Evolutionary conservation across 2,888 invertebrate species (phyloP).

Genomic region (Meiosimyza decipiens): DNA sequence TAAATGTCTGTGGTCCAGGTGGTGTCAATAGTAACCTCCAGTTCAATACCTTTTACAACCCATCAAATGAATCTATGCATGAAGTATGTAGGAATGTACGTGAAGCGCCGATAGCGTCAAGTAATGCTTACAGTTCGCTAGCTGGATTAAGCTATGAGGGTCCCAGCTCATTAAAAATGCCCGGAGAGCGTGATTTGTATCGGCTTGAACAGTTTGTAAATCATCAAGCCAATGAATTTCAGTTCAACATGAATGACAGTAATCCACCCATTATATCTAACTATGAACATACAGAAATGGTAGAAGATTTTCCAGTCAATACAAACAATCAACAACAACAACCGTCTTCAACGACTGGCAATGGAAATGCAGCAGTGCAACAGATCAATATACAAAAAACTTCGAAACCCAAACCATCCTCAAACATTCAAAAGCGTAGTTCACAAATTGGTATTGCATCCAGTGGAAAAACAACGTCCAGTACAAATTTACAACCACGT

Average conservation of each 20-base stretch:
- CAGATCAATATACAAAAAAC: slow-evolving; percentile 53
- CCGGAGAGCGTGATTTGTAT: slow-evolving; percentile 60
- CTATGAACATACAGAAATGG: slow-evolving; percentile 64
- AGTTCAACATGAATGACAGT: slow-evolving; percentile 60
- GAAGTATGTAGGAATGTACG: slow-evolving; percentile 29
- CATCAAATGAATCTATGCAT: slow-evolving; percentile 29
- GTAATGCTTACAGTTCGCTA: slow-evolving; percentile 46
- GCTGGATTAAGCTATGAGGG: slow-evolving; percentile 53
- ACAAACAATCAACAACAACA: slow-evolving; percentile 53
- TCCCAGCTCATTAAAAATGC: slow-evolving; percentile 61
- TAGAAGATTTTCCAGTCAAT: slow-evolving; percentile 66
- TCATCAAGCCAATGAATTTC: slow-evolving; percentile 54
- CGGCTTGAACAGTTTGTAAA: slow-evolving; percentile 51
- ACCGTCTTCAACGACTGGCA: slow-evolving; percentile 31
- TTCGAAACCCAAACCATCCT: slow-evolving; percentile 56
- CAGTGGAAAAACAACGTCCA: slow-evolving; percentile 42
- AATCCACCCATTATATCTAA: slow-evolving; percentile 63
- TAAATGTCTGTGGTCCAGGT: slow-evolving; percentile 32
- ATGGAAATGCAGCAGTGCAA: slow-evolving; percentile 27
- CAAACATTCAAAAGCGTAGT: slow-evolving; percentile 59
- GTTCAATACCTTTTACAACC: not conserved
- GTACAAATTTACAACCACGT: slow-evolving; percentile 49
- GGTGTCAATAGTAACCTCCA: slow-evolving; percentile 25
- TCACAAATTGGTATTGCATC: slow-evolving; percentile 50
- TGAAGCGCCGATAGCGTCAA: slow-evolving; percentile 43